phyloP scores from a whole-genome alignment of 2,888 invertebrate genomes.

The Lacanobia oleracea region DNA sequence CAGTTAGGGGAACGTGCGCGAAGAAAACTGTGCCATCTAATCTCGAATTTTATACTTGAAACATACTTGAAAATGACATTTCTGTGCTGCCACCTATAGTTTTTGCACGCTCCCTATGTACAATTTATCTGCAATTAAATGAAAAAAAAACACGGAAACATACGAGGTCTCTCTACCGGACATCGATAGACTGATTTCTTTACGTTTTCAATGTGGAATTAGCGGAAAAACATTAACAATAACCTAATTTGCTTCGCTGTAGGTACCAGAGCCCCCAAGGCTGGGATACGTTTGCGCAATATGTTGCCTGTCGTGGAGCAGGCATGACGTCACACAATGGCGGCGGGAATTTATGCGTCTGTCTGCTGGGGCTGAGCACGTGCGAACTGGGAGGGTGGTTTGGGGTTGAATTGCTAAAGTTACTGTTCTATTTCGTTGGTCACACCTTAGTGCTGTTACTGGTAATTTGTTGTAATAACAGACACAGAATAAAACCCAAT shows the following conservation, averaged over 20 bases:
- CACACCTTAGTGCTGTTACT: not conserved
- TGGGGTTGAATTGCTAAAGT: conserved; percentile 24
- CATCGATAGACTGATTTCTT: no score
- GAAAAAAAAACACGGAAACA: no score
- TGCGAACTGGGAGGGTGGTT: conserved; percentile 72
- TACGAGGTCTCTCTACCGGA: no score
- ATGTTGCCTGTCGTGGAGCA: conserved; percentile 71
- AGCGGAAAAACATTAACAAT: not conserved
- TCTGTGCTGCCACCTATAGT: no score
- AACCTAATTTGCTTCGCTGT: not conserved
- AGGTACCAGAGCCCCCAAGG: conserved; percentile 9
- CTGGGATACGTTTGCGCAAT: conserved; percentile 62
- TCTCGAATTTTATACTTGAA: no score
- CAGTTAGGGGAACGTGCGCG: no score
- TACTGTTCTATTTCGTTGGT: conserved; percentile 12
- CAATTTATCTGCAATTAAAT: no score
- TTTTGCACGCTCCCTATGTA: no score
- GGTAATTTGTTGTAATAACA: no score
- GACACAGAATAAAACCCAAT: no score
- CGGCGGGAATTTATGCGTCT: conserved; percentile 83
- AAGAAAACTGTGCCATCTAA: no score
- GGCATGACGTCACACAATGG: conserved; percentile 78
- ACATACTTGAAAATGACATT: no score
- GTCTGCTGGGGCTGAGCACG: conserved; percentile 81
- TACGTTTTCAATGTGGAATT: not conserved